Evolutionary conservation across 1,140 invertebrate genomes (phyloP).

Genomic region (Dendrolimus punctatus): DNA sequence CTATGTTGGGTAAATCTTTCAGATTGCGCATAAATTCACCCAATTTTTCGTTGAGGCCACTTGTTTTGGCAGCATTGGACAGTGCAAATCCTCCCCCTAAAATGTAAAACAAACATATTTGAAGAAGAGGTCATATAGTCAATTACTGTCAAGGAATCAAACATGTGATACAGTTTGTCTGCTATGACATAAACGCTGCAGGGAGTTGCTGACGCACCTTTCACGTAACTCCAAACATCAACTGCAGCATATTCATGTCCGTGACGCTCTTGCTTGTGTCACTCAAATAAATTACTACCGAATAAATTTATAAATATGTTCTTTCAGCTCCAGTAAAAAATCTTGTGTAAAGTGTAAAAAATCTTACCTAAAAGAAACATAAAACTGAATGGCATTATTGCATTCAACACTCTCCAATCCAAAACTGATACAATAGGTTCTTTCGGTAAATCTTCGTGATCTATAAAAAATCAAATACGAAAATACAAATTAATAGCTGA

Average conservation of each 20-base stretch:
- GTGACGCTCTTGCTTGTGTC: too few relatives aligned
- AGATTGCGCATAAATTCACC: slow-evolving; percentile 75
- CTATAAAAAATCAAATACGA: slow-evolving; percentile 17
- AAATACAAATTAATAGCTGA: too few relatives aligned
- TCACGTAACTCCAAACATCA: too few relatives aligned
- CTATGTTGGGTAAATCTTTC: slow-evolving; percentile 64
- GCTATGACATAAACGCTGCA: too few relatives aligned
- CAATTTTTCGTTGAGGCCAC: slow-evolving; percentile 82
- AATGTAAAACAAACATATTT: neutral
- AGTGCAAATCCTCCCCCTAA: slow-evolving; percentile 89
- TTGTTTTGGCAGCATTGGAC: slow-evolving; percentile 81
- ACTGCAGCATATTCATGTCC: too few relatives aligned
- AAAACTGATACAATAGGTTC: slow-evolving; percentile 75
- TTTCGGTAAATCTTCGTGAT: slow-evolving; percentile 27
- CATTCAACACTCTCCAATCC: slow-evolving; percentile 80
- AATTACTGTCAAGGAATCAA: too few relatives aligned
- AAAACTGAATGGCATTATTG: slow-evolving; percentile 81
- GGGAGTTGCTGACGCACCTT: too few relatives aligned
- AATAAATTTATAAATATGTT: too few relatives aligned
- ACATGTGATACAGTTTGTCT: too few relatives aligned
- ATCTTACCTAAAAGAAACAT: slow-evolving; percentile 76
- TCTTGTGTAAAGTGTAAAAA: neutral
- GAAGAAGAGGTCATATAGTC: too few relatives aligned
- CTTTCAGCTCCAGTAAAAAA: too few relatives aligned
- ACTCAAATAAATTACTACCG: too few relatives aligned